These are phyloP conservation scores for Oceanites oceanicus DNA, from an alignment of 2,113 vertebrate genomes.

Conservation along the genomic window DNA sequence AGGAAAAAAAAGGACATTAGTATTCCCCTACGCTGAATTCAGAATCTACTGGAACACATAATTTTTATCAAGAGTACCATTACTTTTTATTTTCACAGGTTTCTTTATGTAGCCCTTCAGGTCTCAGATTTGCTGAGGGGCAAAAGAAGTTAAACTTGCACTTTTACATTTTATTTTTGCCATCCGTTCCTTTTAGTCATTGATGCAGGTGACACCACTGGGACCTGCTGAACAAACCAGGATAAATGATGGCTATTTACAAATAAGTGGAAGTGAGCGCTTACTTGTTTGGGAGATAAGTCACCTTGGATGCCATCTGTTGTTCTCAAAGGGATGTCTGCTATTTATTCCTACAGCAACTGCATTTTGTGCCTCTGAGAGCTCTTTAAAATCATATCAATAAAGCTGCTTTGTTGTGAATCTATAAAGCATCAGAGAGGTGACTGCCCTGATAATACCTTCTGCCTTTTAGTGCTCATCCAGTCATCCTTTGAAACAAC, in stretches of 20 bases:
- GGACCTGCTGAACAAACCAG: constrained; percentile 58
- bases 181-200: constrained; percentile 7
- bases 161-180: constrained; percentile 63
- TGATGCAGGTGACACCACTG: constrained; percentile 59
- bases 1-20: background rate
- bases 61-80: constrained; percentile 42
- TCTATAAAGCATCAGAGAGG: constrained; percentile 61
- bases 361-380: constrained; percentile 64
- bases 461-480: constrained; percentile 44
- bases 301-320: constrained; percentile 80
- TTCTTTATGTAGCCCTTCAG: constrained; percentile 38
- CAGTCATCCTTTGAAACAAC: constrained; percentile 21
- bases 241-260: constrained; percentile 74
- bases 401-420: constrained; percentile 71
- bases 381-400: constrained; percentile 74
- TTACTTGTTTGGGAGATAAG: constrained; percentile 67
- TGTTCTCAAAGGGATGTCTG: constrained; percentile 73
- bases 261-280: constrained; percentile 61
- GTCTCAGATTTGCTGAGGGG: constrained; percentile 55
- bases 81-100: constrained; percentile 33
- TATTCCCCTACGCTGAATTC: constrained; percentile 22
- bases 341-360: constrained; percentile 72
- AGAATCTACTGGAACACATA: constrained; percentile 11
- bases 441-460: constrained; percentile 46
- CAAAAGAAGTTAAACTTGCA: constrained; percentile 62